These are phyloP conservation scores for Crossocerus cetratus DNA, from an alignment of 2,888 invertebrate species.

Conservation along the genomic window DNA sequence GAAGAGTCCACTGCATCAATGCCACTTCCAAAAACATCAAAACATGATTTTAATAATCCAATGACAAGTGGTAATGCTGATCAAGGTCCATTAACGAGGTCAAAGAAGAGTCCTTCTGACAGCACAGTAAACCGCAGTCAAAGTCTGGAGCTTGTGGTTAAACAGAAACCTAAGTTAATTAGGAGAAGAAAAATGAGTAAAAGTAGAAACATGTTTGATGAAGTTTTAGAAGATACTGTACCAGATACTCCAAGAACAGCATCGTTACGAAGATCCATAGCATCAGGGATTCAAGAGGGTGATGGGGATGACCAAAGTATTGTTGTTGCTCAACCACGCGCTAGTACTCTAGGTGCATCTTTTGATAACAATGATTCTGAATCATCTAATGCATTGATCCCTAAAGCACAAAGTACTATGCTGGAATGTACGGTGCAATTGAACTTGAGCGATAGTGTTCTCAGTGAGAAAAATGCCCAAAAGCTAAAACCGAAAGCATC, in stretches of 20 bases:
- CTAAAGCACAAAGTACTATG: slow-evolving; percentile 26
- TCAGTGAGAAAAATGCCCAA: background rate
- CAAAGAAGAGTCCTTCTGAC: background rate
- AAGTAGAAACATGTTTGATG: slow-evolving; percentile 32
- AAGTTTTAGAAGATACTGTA: slow-evolving; percentile 11
- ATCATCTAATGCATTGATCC: background rate
- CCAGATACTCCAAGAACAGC: background rate
- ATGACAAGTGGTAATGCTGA: background rate
- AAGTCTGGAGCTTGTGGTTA: slow-evolving; percentile 28
- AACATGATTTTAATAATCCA: background rate
- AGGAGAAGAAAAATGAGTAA: background rate
- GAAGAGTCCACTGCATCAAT: background rate
- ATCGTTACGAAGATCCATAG: background rate
- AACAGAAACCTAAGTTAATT: slow-evolving; percentile 29
- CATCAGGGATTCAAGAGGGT: background rate
- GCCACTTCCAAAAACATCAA: background rate
- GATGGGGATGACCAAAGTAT: background rate
- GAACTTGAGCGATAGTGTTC: background rate
- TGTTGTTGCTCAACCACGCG: background rate
- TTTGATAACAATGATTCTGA: background rate
- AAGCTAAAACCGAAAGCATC: slow-evolving; percentile 15
- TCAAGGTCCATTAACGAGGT: background rate
- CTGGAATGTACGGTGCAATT: background rate
- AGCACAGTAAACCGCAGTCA: slow-evolving; percentile 19
- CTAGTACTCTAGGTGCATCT: background rate